Conservation (phyloP, 2,797 vertebrate genomes). For the Rhadinocentrus ornatus region DNA sequence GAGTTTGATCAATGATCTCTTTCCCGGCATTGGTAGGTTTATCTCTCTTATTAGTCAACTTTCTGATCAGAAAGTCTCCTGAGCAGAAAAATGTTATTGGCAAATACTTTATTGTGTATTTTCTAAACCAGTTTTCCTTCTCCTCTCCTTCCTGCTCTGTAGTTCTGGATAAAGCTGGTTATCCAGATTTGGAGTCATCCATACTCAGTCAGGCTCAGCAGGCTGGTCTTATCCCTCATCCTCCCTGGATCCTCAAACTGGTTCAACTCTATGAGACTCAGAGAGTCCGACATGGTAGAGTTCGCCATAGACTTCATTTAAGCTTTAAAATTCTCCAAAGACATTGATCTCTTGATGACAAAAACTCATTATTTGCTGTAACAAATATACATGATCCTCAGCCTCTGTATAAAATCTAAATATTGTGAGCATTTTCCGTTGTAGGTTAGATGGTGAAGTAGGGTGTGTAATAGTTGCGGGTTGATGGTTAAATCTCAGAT, state of each 20-base stretch:
- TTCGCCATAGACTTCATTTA: not conserved
- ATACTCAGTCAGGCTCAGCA: constrained; percentile 82
- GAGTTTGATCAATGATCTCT: constrained; percentile 92
- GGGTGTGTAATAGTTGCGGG: too few relatives aligned
- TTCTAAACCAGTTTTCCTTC: constrained; percentile 16
- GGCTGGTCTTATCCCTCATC: constrained; percentile 85
- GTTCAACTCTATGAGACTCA: constrained; percentile 90
- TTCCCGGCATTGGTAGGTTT: constrained; percentile 84
- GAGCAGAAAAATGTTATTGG: too few relatives aligned
- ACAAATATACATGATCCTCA: too few relatives aligned
- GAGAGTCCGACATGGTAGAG: constrained; percentile 85
- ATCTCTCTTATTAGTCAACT: not conserved
- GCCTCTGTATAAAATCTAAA: too few relatives aligned
- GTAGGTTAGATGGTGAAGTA: too few relatives aligned
- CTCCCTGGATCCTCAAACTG: constrained; percentile 88
- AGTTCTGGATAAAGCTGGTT: constrained; percentile 83
- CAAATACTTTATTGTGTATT: too few relatives aligned
- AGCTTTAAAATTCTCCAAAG: too few relatives aligned
- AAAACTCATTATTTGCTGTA: too few relatives aligned
- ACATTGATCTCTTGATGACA: too few relatives aligned
- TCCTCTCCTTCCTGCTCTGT: constrained; percentile 68
- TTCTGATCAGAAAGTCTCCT: too few relatives aligned
- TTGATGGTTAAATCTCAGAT: too few relatives aligned
- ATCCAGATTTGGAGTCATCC: constrained; percentile 86
- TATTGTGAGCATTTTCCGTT: too few relatives aligned